Percentiles rank a stretch among this genome's conserved stretches.
Evolutionary conservation across 1,140 invertebrate species (phyloP).

Genomic region (Solen grandis): DNA sequence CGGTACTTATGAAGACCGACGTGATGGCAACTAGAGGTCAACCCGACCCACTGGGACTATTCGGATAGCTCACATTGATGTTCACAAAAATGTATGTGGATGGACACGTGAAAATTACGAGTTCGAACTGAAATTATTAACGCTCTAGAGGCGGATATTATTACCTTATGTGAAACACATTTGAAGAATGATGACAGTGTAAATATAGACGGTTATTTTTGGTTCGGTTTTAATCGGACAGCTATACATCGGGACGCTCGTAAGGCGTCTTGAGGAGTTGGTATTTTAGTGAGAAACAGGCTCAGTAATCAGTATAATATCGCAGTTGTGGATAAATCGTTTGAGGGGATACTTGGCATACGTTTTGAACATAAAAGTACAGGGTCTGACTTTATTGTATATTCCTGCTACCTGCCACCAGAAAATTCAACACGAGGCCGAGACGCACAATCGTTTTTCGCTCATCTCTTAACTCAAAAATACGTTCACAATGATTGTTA

Average conservation of each 20-base stretch:
- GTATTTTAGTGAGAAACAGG: neutral
- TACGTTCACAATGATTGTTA: neutral
- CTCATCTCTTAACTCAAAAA: conserved; percentile 24
- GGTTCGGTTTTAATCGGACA: too few species aligned
- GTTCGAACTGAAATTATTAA: too few species aligned
- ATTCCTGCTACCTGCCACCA: conserved; percentile 28
- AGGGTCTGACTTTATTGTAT: conserved; percentile 10
- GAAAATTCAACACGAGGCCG: conserved; percentile 23
- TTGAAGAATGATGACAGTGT: too few species aligned
- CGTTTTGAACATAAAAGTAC: neutral
- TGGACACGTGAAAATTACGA: too few species aligned
- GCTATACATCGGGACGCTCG: too few species aligned
- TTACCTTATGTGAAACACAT: too few species aligned
- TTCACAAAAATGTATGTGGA: too few species aligned
- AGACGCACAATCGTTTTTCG: conserved; percentile 22
- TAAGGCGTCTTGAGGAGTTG: neutral
- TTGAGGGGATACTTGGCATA: conserved; percentile 5
- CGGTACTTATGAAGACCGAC: neutral
- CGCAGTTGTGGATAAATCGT: neutral
- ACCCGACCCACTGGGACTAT: too few species aligned
- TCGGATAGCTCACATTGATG: too few species aligned
- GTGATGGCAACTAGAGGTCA: too few species aligned
- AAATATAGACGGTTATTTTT: too few species aligned
- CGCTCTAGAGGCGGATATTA: too few species aligned
- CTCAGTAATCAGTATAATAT: neutral